Conservation (phyloP, 2,888 invertebrate species). For the Adelognathus sp. region DNA sequence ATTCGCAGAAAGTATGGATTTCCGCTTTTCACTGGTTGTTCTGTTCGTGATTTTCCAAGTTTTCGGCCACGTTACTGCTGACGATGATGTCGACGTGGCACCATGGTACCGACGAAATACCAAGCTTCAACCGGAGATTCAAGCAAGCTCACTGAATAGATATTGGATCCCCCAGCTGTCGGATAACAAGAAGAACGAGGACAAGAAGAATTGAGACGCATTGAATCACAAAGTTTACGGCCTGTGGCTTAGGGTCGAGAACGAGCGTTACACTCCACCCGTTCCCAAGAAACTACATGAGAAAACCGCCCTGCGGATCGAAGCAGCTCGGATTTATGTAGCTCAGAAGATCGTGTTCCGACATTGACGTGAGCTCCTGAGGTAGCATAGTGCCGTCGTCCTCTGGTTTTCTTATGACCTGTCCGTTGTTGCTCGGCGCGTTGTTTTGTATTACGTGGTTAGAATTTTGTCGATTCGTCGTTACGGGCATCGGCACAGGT, state of each 20-base stretch:
- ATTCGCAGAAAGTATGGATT: too few species aligned
- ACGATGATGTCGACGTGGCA: too few species aligned
- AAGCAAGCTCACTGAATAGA: too few species aligned
- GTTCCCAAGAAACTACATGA: conserved; percentile 73
- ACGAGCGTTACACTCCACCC: not conserved
- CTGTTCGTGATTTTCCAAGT: too few species aligned
- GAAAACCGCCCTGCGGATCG: conserved; percentile 83
- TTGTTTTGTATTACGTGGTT: conserved; percentile 82
- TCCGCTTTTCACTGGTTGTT: too few species aligned
- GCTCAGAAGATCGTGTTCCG: conserved; percentile 93
- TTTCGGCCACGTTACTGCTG: too few species aligned
- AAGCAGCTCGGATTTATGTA: conserved; percentile 95
- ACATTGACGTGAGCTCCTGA: conserved; percentile 91
- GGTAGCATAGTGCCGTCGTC: conserved; percentile 83
- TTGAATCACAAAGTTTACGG: conserved; percentile 15
- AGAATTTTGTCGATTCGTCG: conserved; percentile 80
- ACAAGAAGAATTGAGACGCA: too few species aligned
- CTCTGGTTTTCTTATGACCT: conserved; percentile 82
- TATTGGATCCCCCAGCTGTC: too few species aligned
- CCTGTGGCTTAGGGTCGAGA: not conserved
- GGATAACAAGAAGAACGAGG: too few species aligned
- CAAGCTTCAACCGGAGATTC: too few species aligned
- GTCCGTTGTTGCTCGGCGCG: conserved; percentile 82
- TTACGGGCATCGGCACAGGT: conserved; percentile 68
- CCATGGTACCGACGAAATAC: too few species aligned